Evolutionary conservation across 2,888 invertebrate genomes (phyloP).

Genomic region (Dinocampus coccinellae): DNA sequence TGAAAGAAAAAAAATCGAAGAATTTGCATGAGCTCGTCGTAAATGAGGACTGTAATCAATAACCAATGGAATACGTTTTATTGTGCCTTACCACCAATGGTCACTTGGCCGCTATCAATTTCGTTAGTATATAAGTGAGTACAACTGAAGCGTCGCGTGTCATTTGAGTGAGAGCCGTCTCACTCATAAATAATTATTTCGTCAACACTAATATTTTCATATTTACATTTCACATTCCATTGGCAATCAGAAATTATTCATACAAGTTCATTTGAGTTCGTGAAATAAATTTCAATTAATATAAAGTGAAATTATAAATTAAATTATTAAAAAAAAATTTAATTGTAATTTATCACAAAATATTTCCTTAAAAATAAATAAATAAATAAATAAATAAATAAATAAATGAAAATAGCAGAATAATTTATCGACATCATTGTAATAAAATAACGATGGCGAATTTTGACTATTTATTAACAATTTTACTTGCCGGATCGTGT

Average conservation of each 20-base stretch:
- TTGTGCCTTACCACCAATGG: constrained; percentile 9
- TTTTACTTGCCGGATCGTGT: neutral
- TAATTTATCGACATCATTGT: no score
- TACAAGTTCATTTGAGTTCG: no score
- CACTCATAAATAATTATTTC: neutral
- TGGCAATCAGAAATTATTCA: neutral
- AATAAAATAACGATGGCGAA: constrained; percentile 10
- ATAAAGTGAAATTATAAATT: neutral
- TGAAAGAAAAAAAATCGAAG: neutral
- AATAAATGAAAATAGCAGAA: no score
- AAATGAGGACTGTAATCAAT: constrained; percentile 5
- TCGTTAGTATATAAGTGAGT: constrained; percentile 45
- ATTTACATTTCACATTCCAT: neutral
- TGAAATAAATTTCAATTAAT: neutral
- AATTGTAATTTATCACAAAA: neutral
- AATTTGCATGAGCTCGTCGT: constrained; percentile 14
- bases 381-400: neutral
- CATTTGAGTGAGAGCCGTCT: constrained; percentile 20
- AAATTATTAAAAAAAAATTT: neutral
- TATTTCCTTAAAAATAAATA: neutral
- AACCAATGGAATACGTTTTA: constrained; percentile 25
- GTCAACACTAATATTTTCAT: neutral
- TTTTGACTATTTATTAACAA: neutral
- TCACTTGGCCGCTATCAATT: constrained; percentile 32
- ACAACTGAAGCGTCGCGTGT: constrained; percentile 28